Conservation (phyloP, 2,113 vertebrate species). For the Ammodramus savannarum region DNA sequence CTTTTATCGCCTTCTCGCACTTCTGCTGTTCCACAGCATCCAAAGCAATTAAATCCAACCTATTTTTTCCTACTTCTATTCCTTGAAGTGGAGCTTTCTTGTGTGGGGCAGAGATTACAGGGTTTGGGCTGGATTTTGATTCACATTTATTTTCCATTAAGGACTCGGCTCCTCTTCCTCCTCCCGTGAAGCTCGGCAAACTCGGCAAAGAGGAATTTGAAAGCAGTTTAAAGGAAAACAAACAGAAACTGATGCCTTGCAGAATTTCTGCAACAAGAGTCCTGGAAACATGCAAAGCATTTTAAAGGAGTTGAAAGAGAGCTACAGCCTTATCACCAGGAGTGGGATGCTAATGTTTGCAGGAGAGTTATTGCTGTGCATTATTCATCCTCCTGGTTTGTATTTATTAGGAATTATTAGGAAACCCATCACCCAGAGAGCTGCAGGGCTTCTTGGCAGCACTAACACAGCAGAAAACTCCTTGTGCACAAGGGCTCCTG, state of each 20-base stretch:
- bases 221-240: constrained; percentile 21
- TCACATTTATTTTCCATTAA: background rate
- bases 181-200: background rate
- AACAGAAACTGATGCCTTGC: background rate
- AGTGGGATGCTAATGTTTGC: background rate
- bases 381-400: background rate
- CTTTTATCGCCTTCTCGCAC: background rate
- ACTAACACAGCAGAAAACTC: background rate
- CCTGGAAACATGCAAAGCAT: background rate
- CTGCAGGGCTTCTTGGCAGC: background rate
- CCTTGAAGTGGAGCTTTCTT: background rate
- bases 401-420: background rate
- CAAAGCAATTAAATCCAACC: constrained; percentile 52
- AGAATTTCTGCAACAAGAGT: background rate
- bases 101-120: background rate
- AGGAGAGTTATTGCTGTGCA: background rate
- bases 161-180: background rate
- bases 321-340: background rate
- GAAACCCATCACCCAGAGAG: background rate
- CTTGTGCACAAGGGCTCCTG: background rate
- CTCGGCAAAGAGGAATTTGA: background rate
- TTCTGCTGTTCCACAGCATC: background rate
- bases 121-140: background rate
- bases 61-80: background rate
- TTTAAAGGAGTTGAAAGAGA: constrained; percentile 22